Percentiles rank a stretch among this genome's conserved stretches.
These are phyloP conservation scores for Hydrochoerus hydrochaeris DNA, from an alignment of 2,113 vertebrate genomes.

Conservation along the genomic window DNA sequence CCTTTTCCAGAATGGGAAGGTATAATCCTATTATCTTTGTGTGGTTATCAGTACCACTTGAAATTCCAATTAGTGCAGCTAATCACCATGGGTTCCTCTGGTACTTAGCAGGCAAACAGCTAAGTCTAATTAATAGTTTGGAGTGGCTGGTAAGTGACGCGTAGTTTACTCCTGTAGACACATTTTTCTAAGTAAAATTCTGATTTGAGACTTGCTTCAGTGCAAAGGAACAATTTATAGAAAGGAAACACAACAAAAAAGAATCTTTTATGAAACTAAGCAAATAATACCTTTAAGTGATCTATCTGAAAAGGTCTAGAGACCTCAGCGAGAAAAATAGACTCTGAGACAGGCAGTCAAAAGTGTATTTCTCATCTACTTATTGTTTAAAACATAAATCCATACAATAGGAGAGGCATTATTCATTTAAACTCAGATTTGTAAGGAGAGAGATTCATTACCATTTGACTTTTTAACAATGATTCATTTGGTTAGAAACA, in stretches of 20 bases:
- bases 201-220: constrained; percentile 66
- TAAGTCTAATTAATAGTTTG: constrained; percentile 80
- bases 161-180: constrained; percentile 70
- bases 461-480: constrained; percentile 58
- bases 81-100: constrained; percentile 71
- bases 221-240: constrained; percentile 55
- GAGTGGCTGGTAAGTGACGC: constrained; percentile 72
- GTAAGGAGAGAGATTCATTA: constrained; percentile 34
- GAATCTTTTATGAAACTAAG: constrained; percentile 20
- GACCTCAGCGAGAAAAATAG: background rate
- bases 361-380: constrained; percentile 31
- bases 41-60: constrained; percentile 76
- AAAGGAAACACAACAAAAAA: constrained; percentile 30
- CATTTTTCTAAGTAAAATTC: constrained; percentile 75
- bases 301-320: constrained; percentile 6
- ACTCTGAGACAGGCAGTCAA: background rate
- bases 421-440: constrained; percentile 60
- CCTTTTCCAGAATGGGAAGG: constrained; percentile 57
- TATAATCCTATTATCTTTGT: constrained; percentile 80
- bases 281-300: constrained; percentile 36
- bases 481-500: constrained; percentile 64
- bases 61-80: constrained; percentile 80
- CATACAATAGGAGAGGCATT: constrained; percentile 30
- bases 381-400: constrained; percentile 46
- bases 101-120: constrained; percentile 76